Percentiles rank a stretch among this genome's conserved stretches.
Evolutionary conservation across 1,140 invertebrate species (phyloP).

Genomic region (Heterodera carotae): DNA sequence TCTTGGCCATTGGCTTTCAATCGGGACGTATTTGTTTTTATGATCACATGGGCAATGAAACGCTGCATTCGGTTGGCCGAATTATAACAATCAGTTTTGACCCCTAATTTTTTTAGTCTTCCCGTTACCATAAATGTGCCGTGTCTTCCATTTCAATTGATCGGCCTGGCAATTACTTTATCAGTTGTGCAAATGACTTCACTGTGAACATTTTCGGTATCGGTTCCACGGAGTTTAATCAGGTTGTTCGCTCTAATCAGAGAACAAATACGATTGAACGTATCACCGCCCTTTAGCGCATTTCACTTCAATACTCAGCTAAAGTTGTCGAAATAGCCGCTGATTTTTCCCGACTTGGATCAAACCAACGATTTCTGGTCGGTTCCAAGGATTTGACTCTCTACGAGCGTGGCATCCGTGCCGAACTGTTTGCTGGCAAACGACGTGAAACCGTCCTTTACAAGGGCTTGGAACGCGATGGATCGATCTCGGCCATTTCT

Average conservation of each 20-base stretch:
- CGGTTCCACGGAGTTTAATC: conserved; percentile 52
- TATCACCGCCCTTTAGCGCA: conserved; percentile 11
- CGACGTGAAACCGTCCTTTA: conserved; percentile 46
- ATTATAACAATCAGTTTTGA: conserved; percentile 9
- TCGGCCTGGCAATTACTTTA: conserved; percentile 68
- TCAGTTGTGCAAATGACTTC: conserved; percentile 69
- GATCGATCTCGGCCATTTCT: conserved; percentile 48
- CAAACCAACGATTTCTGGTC: conserved; percentile 53
- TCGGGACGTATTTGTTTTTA: conserved; percentile 68
- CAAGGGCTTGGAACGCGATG: conserved; percentile 54
- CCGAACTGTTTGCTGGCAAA: conserved; percentile 43
- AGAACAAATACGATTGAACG: neutral
- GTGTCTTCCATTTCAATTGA: conserved; percentile 69
- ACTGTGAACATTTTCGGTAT: conserved; percentile 63
- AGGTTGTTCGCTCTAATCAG: conserved; percentile 21
- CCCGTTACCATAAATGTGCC: conserved; percentile 67
- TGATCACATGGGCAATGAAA: conserved; percentile 68
- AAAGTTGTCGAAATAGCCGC: conserved; percentile 51
- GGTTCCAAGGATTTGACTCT: conserved; percentile 47
- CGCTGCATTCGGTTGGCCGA: conserved; percentile 62
- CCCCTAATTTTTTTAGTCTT: conserved; percentile 38
- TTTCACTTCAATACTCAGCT: conserved; percentile 39
- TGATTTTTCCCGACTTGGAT: conserved; percentile 45
- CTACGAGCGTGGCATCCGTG: conserved; percentile 47
- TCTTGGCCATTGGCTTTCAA: conserved; percentile 66